Evolutionary conservation across 2,888 invertebrate genomes (phyloP).

Genomic region (Chrysolina americana): DNA sequence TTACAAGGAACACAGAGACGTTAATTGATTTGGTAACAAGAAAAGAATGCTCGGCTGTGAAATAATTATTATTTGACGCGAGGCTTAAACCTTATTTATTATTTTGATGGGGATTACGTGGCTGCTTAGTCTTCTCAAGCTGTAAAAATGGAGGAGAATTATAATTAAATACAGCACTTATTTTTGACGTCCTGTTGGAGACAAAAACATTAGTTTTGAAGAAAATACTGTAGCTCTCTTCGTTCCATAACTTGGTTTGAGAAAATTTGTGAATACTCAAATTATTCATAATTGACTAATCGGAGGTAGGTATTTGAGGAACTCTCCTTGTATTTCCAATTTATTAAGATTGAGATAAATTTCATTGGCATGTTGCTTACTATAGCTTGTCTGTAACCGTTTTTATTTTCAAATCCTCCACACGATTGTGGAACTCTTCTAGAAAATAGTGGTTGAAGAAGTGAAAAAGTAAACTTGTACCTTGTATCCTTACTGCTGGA

Average conservation of each 20-base stretch:
- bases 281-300: too few relatives aligned
- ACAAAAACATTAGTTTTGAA: not conserved
- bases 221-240: not conserved
- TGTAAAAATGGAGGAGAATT: constrained; percentile 19
- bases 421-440: too few relatives aligned
- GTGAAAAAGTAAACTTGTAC: too few relatives aligned
- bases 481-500: too few relatives aligned
- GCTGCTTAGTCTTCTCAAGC: constrained; percentile 19
- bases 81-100: constrained; percentile 61
- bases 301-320: too few relatives aligned
- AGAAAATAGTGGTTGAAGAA: too few relatives aligned
- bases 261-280: not conserved
- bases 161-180: constrained; percentile 26
- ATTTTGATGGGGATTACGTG: constrained; percentile 64
- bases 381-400: too few relatives aligned
- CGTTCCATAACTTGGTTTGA: not conserved
- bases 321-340: too few relatives aligned
- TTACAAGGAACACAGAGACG: constrained; percentile 68
- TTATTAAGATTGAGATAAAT: too few relatives aligned
- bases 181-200: constrained; percentile 1
- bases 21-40: constrained; percentile 70
- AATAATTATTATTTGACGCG: constrained; percentile 63
- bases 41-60: constrained; percentile 61
- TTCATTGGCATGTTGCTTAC: too few relatives aligned
- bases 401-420: too few relatives aligned